Evolutionary conservation across 2,113 vertebrate genomes (phyloP).

Genomic region (Tetrao urogallus): DNA sequence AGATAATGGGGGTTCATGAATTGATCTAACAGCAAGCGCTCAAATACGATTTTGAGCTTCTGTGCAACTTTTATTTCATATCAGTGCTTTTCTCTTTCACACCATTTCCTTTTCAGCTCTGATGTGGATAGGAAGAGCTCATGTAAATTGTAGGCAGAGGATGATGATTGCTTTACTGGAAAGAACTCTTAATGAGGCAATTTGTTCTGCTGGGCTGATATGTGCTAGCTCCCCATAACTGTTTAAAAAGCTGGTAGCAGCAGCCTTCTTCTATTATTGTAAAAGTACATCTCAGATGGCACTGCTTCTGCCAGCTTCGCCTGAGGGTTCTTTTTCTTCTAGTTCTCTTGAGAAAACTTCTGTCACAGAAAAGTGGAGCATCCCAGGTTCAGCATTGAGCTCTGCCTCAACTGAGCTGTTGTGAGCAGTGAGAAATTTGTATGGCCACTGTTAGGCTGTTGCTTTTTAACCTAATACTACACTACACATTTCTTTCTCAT

Average conservation of each 20-base stretch:
- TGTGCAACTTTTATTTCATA: not conserved
- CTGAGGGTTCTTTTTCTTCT: not conserved
- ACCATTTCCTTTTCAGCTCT: conserved; percentile 49
- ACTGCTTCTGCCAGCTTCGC: conserved; percentile 1
- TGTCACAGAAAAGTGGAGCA: not conserved
- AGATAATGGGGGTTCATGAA: not conserved
- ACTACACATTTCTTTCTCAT: not conserved
- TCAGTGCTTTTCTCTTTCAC: conserved; percentile 18
- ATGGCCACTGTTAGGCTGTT: not conserved
- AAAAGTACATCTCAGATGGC: conserved; percentile 5
- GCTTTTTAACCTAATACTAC: not conserved
- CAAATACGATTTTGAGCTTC: conserved; percentile 27
- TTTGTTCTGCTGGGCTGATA: conserved; percentile 32
- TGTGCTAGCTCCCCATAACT: conserved; percentile 12
- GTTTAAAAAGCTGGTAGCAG: conserved; percentile 35
- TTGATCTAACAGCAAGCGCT: conserved; percentile 8
- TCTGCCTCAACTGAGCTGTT: not conserved
- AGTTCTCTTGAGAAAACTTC: not conserved
- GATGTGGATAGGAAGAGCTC: conserved; percentile 29
- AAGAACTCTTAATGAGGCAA: conserved; percentile 53
- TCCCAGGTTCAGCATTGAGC: not conserved
- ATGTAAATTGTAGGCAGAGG: conserved; percentile 57
- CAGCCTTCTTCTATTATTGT: not conserved
- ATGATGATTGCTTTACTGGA: conserved; percentile 56
- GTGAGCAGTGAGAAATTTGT: not conserved